Conservation (phyloP, 2,888 invertebrate genomes). For the Eremobia ochroleuca region DNA sequence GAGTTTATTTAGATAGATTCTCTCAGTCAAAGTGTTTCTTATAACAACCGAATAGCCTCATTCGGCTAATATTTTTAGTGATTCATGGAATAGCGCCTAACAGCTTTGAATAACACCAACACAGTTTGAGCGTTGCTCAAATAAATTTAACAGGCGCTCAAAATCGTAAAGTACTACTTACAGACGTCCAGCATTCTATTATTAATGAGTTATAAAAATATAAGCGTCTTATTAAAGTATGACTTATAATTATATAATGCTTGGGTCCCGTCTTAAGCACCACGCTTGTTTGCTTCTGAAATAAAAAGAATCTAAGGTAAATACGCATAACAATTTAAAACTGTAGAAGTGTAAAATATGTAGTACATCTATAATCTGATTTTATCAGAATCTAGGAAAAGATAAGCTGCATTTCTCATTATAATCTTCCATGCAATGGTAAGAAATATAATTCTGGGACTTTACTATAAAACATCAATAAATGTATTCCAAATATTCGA, state of each 20-base stretch:
- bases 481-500: too few species aligned
- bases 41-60: constrained; percentile 1
- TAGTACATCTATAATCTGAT: background rate
- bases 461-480: too few species aligned
- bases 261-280: constrained; percentile 53
- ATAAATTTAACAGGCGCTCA: constrained; percentile 27
- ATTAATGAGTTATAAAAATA: background rate
- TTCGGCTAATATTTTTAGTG: background rate
- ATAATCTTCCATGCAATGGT: background rate
- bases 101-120: constrained; percentile 8
- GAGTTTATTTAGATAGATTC: constrained; percentile 32
- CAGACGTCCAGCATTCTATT: background rate
- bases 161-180: background rate
- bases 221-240: background rate
- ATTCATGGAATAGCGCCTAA: constrained; percentile 37
- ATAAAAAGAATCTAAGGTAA: constrained; percentile 45
- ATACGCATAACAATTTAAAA: background rate
- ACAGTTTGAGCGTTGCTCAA: constrained; percentile 3
- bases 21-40: constrained; percentile 13
- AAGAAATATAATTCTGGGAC: background rate
- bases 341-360: background rate
- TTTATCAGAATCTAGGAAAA: background rate
- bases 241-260: background rate
- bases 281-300: constrained; percentile 73
- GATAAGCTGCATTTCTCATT: background rate